Evolutionary conservation across 1,140 invertebrate genomes (phyloP).

Genomic region (Drosophila teissieri): DNA sequence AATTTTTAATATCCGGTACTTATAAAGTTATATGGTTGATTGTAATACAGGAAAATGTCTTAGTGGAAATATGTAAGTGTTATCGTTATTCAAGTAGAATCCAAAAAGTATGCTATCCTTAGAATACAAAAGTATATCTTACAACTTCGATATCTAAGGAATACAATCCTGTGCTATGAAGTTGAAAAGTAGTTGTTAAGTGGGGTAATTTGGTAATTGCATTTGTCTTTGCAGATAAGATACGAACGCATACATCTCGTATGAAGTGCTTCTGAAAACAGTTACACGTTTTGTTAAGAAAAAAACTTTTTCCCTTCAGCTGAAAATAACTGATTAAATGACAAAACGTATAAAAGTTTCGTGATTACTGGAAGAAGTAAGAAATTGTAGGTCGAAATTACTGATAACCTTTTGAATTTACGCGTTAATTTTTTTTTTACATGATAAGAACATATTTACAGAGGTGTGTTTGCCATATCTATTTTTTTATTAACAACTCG

Average conservation of each 20-base stretch:
- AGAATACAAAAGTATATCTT: neutral
- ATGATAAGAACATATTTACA: constrained; percentile 4
- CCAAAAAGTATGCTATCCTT: constrained; percentile 1
- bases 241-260: neutral
- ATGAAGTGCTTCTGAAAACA: too few species aligned
- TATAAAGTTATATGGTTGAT: neutral
- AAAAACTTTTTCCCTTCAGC: neutral
- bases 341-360: neutral
- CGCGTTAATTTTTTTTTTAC: neutral
- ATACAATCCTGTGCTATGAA: neutral
- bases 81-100: neutral
- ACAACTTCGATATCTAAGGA: neutral
- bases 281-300: too few species aligned
- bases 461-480: neutral
- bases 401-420: constrained; percentile 11
- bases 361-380: too few species aligned
- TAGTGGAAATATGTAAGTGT: neutral
- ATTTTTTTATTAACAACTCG: neutral
- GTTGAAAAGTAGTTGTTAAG: neutral
- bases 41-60: neutral
- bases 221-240: constrained; percentile 29
- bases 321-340: neutral
- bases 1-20: neutral
- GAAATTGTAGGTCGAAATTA: neutral
- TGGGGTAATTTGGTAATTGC: constrained; percentile 7